phyloP scores from a whole-genome alignment of 2,888 invertebrate species.

The Nomada fucata region DNA sequence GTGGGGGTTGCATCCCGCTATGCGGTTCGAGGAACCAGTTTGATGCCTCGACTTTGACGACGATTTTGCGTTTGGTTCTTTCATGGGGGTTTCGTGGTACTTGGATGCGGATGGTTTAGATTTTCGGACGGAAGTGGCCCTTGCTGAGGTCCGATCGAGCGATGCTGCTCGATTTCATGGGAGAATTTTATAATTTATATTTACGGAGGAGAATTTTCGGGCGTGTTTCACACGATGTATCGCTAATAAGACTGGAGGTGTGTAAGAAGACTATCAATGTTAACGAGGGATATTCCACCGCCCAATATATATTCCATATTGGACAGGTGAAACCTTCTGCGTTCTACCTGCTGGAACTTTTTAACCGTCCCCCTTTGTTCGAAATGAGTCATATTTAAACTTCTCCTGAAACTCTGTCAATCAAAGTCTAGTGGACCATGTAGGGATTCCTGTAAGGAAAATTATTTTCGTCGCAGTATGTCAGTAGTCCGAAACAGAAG shows the following conservation, averaged over 20 bases:
- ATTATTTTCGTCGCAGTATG: neutral
- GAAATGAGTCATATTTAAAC: no score
- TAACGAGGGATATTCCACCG: neutral
- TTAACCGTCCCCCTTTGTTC: neutral
- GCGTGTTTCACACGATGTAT: no score
- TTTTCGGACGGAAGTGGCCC: neutral
- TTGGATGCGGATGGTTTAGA: neutral
- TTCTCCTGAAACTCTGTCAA: no score
- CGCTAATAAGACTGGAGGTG: no score
- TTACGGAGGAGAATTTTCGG: no score
- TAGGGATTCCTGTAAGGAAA: neutral
- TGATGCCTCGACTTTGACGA: neutral
- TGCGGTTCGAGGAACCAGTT: constrained; percentile 31
- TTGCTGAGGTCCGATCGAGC: neutral
- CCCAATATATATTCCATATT: constrained; percentile 6
- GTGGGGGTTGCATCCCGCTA: constrained; percentile 26
- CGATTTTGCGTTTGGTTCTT: no score
- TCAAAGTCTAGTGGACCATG: no score
- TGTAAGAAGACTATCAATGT: neutral
- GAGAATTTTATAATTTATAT: no score
- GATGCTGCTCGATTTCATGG: neutral
- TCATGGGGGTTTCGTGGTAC: neutral
- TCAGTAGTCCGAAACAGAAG: neutral
- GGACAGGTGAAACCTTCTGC: neutral
- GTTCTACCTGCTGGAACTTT: no score